Base-by-base conservation (phyloP, 1,140 invertebrate species). In the Bombus huntii region DNA sequence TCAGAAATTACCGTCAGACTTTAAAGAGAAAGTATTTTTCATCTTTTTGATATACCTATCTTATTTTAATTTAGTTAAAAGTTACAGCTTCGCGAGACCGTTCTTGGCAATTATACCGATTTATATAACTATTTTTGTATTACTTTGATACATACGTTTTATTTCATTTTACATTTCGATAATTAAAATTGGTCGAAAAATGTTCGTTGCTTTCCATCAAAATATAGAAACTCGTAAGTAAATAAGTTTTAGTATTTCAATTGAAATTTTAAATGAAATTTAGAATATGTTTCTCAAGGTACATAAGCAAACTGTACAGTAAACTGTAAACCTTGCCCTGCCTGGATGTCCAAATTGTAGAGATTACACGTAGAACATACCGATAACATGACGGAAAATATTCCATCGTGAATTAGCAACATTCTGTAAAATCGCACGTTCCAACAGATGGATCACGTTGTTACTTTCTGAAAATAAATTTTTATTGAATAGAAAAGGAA, bases 371-470 rank as follows among this genome's bases (percentile, higher is more conserved):
- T 66, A 65, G 37, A 68, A 42, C 59, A 13, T n/a, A 37, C 10
- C 37, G 86, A 87, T 85, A 85, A 85, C 34, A 34, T 34, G 68
- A 59, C 62, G 74, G 10, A 39, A 74, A 85, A 84, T 74, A 85
- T 74, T 83, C 31, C 59, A 53, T 47, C 37, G 47, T 42, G 73
- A 74, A 42, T 79, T 42, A 34, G 47, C 18, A 22, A 53, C 6
- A 53, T 53, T 22, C 47, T 6, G 18, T 53, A 37, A 37, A 31
- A 47, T n/a, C 42, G n/a, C 22, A 6, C 0, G 62, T 34, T n/a
- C 28, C 37, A 3, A 44, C 0, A 72, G 3, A 73, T 4, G n/a
- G 42, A 47, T 47, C 42, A 0, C n/a, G 15, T 28, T 18, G 15
- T 28, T 18, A 31, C n/a, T 44, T 6, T 18, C 0, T 12, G 22